Evolutionary conservation across 2,113 vertebrate genomes (phyloP).

Genomic region (Nycticorax nycticorax): DNA sequence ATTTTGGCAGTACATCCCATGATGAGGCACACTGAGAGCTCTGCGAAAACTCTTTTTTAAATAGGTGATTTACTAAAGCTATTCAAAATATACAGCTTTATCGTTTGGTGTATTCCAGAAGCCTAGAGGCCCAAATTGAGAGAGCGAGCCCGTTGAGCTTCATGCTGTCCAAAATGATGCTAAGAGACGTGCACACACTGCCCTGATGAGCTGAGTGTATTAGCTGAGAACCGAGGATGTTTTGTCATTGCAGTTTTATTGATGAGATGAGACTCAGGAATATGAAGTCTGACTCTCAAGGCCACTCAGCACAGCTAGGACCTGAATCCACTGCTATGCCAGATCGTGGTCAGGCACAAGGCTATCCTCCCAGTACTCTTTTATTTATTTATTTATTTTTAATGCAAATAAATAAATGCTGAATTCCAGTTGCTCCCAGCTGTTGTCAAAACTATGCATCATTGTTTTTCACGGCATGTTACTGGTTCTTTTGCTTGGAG

Average conservation of each 20-base stretch:
- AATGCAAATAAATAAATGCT: neutral
- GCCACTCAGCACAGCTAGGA: neutral
- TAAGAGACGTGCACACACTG: neutral
- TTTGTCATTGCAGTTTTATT: neutral
- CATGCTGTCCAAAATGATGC: slow-evolving; percentile 11
- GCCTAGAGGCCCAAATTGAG: slow-evolving; percentile 6
- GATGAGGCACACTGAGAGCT: neutral
- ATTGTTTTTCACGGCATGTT: neutral
- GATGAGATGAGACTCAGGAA: neutral
- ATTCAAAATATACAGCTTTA: slow-evolving; percentile 27
- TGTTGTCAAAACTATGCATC: neutral
- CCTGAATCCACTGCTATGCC: neutral
- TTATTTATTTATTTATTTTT: neutral
- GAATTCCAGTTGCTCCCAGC: neutral
- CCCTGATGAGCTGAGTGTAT: neutral
- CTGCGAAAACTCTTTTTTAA: neutral
- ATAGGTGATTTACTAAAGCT: slow-evolving; percentile 30
- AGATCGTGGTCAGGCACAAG: neutral
- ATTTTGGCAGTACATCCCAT: slow-evolving; percentile 33
- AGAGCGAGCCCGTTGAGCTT: neutral
- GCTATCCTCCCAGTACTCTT: neutral
- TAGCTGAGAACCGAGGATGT: neutral
- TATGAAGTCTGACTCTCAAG: neutral
- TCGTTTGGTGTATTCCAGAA: neutral
- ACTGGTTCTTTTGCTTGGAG: neutral